phyloP scores from a whole-genome alignment of 2,888 invertebrate genomes.

The Orchesella flavescens region DNA sequence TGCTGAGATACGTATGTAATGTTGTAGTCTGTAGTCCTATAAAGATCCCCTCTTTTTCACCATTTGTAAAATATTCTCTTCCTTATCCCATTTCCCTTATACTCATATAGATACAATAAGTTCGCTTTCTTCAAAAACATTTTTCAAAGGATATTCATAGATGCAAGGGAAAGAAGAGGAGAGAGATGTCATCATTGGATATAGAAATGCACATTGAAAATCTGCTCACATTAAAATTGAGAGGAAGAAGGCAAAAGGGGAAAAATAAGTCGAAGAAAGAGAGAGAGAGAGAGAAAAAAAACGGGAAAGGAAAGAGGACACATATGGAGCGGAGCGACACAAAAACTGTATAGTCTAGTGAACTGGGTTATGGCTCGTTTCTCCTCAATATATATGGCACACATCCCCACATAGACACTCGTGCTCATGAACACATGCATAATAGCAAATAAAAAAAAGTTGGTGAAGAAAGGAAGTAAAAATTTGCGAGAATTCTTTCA shows the following conservation, averaged over 20 bases:
- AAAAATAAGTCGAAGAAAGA: constrained; percentile 38
- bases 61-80: constrained; percentile 38
- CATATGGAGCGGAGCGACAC: constrained; percentile 56
- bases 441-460: constrained; percentile 18
- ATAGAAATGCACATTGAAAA: constrained; percentile 47
- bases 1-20: not conserved
- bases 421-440: constrained; percentile 12
- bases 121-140: not conserved
- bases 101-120: not conserved
- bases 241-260: constrained; percentile 40
- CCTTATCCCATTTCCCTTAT: constrained; percentile 51
- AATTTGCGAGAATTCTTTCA: constrained; percentile 49
- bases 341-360: constrained; percentile 30
- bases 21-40: not conserved
- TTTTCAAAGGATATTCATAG: not conserved
- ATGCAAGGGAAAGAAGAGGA: not conserved
- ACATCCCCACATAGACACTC: not conserved
- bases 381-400: not conserved
- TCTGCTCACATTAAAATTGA: constrained; percentile 59
- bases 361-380: constrained; percentile 44
- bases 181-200: constrained; percentile 33
- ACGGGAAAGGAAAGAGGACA: constrained; percentile 49
- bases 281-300: constrained; percentile 9
- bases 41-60: constrained; percentile 15
- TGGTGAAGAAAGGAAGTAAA: constrained; percentile 34